phyloP scores from a whole-genome alignment of 2,797 vertebrate genomes.

The Malurus leucopterus region DNA sequence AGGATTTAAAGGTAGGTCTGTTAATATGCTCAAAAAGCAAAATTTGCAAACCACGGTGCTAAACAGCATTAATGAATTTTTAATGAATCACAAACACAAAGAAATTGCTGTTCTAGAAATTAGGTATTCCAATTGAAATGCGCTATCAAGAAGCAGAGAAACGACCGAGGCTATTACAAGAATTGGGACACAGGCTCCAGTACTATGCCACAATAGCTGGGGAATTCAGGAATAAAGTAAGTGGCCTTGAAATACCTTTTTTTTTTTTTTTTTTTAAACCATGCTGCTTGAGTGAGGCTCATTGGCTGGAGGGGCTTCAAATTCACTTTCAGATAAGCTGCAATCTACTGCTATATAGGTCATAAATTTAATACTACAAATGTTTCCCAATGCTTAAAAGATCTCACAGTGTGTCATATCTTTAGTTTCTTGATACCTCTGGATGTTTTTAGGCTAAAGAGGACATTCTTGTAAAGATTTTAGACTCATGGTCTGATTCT shows the following conservation, averaged over 20 bases:
- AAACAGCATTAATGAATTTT: background rate
- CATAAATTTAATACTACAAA: background rate
- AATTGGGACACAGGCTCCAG: slow-evolving; percentile 72
- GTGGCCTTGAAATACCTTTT: background rate
- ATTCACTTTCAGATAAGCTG: background rate
- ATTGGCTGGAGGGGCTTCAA: background rate
- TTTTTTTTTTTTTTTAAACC: background rate
- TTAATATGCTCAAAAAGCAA: background rate
- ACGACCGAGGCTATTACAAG: slow-evolving; percentile 73
- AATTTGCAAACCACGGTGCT: background rate
- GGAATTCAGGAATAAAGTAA: slow-evolving; percentile 75
- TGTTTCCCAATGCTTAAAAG: background rate
- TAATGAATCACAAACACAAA: background rate
- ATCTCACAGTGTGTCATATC: background rate
- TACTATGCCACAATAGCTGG: slow-evolving; percentile 73
- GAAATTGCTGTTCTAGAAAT: slow-evolving; percentile 67
- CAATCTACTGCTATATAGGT: background rate
- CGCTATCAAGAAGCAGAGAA: slow-evolving; percentile 78
- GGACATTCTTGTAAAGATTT: background rate
- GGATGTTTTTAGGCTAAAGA: background rate
- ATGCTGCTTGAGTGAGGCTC: background rate
- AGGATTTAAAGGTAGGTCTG: slow-evolving; percentile 74
- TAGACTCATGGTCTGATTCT: background rate
- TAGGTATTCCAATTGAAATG: slow-evolving; percentile 75
- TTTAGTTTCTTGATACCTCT: background rate